These are phyloP conservation scores for Melanotaenia parkinsoni DNA, from an alignment of 2,797 vertebrate species.

Conservation along the genomic window DNA sequence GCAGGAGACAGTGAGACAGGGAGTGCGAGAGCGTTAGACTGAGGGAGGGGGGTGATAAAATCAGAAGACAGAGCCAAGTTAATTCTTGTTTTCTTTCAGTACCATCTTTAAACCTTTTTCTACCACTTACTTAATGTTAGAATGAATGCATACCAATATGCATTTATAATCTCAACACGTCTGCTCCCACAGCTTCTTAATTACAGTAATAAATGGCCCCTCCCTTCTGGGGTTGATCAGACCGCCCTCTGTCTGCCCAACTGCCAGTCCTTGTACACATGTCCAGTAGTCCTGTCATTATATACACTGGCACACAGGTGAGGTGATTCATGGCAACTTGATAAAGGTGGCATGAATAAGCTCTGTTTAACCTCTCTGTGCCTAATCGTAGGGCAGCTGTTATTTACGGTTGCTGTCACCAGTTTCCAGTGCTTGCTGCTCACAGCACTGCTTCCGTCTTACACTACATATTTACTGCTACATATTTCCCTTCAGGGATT, in stretches of 20 bases:
- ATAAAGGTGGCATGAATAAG: conserved; percentile 59
- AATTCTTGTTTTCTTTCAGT: conserved; percentile 32
- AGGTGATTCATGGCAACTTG: conserved; percentile 69
- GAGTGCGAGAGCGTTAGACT: conserved; percentile 35
- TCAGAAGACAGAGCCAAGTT: conserved; percentile 20
- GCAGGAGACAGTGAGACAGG: conserved; percentile 62
- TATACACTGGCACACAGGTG: conserved; percentile 47
- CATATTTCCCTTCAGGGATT: neutral
- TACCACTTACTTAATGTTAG: neutral
- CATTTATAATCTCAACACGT: conserved; percentile 9
- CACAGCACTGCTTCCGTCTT: conserved; percentile 11
- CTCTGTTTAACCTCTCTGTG: conserved; percentile 69
- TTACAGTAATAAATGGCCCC: conserved; percentile 72
- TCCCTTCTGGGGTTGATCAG: conserved; percentile 60
- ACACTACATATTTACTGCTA: neutral
- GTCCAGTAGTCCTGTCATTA: conserved; percentile 54
- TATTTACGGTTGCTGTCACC: conserved; percentile 66
- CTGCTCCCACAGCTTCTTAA: conserved; percentile 57
- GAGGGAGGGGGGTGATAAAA: conserved; percentile 25
- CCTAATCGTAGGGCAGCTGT: conserved; percentile 62
- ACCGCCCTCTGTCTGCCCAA: conserved; percentile 65
- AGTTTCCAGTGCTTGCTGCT: conserved; percentile 13
- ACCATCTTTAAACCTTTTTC: conserved; percentile 15
- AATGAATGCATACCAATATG: neutral
- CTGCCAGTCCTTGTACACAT: conserved; percentile 69